These are phyloP conservation scores for Torymus aiolomorphi DNA, from an alignment of 2,888 invertebrate genomes.

Conservation along the genomic window DNA sequence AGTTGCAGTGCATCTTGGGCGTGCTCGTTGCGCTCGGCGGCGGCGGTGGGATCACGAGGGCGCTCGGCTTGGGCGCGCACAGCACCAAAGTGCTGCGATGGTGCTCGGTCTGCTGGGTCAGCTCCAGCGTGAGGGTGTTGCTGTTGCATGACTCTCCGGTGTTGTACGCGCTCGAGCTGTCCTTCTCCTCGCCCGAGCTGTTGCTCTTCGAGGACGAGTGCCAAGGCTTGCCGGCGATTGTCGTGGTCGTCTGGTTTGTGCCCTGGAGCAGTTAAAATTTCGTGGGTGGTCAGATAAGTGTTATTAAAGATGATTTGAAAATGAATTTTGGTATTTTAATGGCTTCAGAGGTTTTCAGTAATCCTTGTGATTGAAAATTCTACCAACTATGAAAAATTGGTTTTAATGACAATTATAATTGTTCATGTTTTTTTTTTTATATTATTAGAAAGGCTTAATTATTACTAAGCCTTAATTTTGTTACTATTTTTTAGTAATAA, in stretches of 20 bases:
- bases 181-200: slow-evolving; percentile 79
- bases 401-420: too few species aligned
- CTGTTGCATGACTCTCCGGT: slow-evolving; percentile 87
- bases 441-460: too few species aligned
- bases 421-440: too few species aligned
- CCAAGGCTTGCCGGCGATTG: slow-evolving; percentile 60
- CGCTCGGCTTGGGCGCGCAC: slow-evolving; percentile 63
- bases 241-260: neutral
- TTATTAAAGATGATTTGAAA: too few species aligned
- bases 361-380: too few species aligned
- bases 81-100: slow-evolving; percentile 72
- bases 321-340: too few species aligned
- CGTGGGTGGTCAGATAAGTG: too few species aligned
- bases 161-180: slow-evolving; percentile 85
- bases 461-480: too few species aligned
- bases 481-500: too few species aligned
- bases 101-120: slow-evolving; percentile 75
- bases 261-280: too few species aligned
- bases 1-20: slow-evolving; percentile 64
- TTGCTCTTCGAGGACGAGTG: slow-evolving; percentile 73
- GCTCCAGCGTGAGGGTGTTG: slow-evolving; percentile 78
- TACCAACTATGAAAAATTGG: too few species aligned
- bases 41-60: slow-evolving; percentile 16
- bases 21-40: slow-evolving; percentile 49
- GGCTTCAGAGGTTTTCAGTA: too few species aligned